Percentiles rank a stretch among this genome's conserved stretches.
Conservation (phyloP, 2,113 vertebrate genomes). For the Noctilio leporinus region DNA sequence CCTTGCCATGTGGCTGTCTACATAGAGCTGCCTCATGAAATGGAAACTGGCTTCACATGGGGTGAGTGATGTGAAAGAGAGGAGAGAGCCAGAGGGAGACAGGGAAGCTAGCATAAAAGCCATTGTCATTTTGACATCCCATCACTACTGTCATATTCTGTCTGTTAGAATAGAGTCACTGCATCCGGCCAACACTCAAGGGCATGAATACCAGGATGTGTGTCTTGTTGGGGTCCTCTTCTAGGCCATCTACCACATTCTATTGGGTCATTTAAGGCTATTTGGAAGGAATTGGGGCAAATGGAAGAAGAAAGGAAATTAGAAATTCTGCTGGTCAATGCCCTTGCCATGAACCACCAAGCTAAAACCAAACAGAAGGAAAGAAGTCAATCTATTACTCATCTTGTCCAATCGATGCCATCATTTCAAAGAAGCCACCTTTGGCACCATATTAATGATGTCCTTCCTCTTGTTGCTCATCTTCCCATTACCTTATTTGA, state of each 20-base stretch:
- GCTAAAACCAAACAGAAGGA: not conserved
- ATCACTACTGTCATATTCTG: not conserved
- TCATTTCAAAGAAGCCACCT: not conserved
- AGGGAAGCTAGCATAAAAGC: not conserved
- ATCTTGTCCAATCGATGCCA: not conserved
- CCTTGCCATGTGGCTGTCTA: not conserved
- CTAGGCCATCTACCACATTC: not conserved
- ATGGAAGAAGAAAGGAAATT: not conserved
- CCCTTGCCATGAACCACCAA: not conserved
- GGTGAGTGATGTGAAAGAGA: not conserved
- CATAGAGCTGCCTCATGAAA: not conserved
- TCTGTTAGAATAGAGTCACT: not conserved
- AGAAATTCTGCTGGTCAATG: not conserved
- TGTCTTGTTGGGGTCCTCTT: not conserved
- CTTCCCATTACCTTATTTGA: not conserved
- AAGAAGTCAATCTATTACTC: not conserved
- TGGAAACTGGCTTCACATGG: not conserved
- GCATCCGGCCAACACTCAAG: not conserved
- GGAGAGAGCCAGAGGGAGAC: not conserved
- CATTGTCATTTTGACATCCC: not conserved
- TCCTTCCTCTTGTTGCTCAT: accelerated
- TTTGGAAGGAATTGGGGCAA: not conserved
- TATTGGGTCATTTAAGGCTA: not conserved
- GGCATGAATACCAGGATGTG: not conserved
- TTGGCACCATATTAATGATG: not conserved